A percentile compares a stretch with the other conserved stretches of the same genome.
Evolutionary conservation across 2,888 invertebrate species (phyloP).

Genomic region (Eutolmus rufibarbis): DNA sequence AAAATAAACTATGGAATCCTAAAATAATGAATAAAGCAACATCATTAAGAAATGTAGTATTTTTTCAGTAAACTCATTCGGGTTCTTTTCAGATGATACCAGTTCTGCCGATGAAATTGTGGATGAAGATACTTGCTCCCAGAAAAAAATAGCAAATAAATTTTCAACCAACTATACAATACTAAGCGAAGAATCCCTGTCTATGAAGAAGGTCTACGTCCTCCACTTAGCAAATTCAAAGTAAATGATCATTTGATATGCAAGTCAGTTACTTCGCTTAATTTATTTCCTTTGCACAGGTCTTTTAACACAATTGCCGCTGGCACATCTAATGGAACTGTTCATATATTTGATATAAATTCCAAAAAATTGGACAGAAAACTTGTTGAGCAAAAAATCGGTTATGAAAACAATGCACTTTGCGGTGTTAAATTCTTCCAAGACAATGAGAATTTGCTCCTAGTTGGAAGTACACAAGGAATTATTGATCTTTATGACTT

Average conservation of each 20-base stretch:
- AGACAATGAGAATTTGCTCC: slow-evolving; percentile 52
- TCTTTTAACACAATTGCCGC: slow-evolving; percentile 63
- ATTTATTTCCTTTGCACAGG: slow-evolving; percentile 38
- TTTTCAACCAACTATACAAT: slow-evolving; percentile 55
- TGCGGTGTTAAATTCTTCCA: slow-evolving; percentile 58
- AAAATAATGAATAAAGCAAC: not conserved
- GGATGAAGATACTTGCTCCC: slow-evolving; percentile 56
- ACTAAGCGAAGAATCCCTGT: slow-evolving; percentile 65
- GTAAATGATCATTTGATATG: slow-evolving; percentile 56
- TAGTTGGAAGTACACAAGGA: slow-evolving; percentile 56
- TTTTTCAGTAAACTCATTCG: not conserved
- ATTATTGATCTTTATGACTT: slow-evolving; percentile 58
- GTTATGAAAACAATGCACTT: slow-evolving; percentile 34
- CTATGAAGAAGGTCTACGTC: slow-evolving; percentile 68
- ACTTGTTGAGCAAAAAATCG: slow-evolving; percentile 26
- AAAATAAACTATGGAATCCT: too few species aligned
- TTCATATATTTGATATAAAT: slow-evolving; percentile 64
- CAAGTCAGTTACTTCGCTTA: not conserved
- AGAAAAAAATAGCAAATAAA: slow-evolving; percentile 52
- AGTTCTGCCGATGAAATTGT: slow-evolving; percentile 51
- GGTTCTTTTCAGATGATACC: slow-evolving; percentile 8
- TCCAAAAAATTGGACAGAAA: slow-evolving; percentile 51
- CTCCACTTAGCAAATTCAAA: slow-evolving; percentile 68
- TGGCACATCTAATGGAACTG: slow-evolving; percentile 64
- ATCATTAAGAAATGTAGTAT: not conserved